Conservation (phyloP, 2,113 vertebrate species). For the Pelusios castaneus region DNA sequence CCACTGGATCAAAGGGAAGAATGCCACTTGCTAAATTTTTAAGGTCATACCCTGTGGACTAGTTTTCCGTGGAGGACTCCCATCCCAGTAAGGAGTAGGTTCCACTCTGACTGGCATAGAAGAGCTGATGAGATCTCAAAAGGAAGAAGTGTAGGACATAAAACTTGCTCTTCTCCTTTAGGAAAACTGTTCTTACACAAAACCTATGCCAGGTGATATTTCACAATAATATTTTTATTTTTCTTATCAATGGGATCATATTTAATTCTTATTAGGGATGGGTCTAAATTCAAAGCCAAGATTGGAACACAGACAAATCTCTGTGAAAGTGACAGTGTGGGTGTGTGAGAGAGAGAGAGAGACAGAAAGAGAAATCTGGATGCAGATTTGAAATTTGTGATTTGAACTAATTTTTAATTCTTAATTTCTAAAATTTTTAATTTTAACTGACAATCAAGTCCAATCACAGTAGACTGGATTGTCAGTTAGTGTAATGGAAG, state of each 20-base stretch:
- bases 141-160: neutral
- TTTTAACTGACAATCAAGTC: no score
- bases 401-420: neutral
- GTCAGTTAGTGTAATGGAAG: neutral
- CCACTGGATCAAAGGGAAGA: neutral
- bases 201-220: neutral
- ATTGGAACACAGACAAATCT: neutral
- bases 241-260: neutral
- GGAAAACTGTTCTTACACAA: neutral
- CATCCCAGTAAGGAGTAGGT: neutral
- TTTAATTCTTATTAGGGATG: neutral
- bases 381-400: neutral
- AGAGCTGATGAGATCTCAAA: neutral
- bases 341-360: neutral
- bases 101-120: neutral
- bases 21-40: neutral
- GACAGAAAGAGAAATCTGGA: neutral
- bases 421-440: neutral
- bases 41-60: neutral
- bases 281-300: neutral
- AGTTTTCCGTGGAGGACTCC: neutral
- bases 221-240: neutral
- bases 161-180: neutral
- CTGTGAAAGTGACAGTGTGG: fast-evolving
- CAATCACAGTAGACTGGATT: neutral